Evolutionary conservation across 2,113 vertebrate genomes (phyloP), one percentile per base, ranked within the genome.

Genomic region (Sylvilagus bachmani): DNA sequence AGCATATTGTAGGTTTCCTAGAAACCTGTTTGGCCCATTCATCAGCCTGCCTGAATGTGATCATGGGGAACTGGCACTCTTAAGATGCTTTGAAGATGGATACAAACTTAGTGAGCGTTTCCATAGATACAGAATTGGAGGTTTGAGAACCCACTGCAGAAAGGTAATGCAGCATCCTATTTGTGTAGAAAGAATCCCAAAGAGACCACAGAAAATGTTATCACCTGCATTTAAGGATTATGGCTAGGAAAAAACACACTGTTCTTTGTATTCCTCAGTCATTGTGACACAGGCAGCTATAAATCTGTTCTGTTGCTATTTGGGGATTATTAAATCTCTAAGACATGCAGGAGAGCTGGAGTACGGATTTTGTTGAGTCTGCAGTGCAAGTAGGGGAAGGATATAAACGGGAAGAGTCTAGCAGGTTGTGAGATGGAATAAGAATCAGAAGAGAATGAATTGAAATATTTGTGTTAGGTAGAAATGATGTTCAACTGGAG

Each of bases 281-380:
- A 11, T 91, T 85, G 84, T 27, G 64, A 92, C 11, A 79, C 2
- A 36, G 78, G 91, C 38, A 86, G 10, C 22, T 79, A 29, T 97
- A 91, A 94, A 93, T 97, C 82, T 67, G 67, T 29, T 92, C 58
- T 84, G 61, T 38, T 92, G 73, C 88, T 96, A 31, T 85, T 86
- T 93, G 73, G 88, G 86, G 90, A 95, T 95, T 95, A 81, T 91
- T 67, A 94, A 53, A 79, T 96, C 90, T 95, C 92, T 95, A 89
- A 95, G 92, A 61, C 90, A 73, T n/a, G 31, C 29, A 67, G 58
- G 70, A 55, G 67, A 86, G 53, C 24, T 85, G 13, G 75, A 64
- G 83, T 71, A 86, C 92, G 70, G 74, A 61, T 92, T 92, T 80
- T 96, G 75, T 92, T 86, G 51, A 89, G 29, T 78, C 21, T 44